Evolutionary conservation across 2,113 vertebrate species (phyloP).

Genomic region (Balaeniceps rex): DNA sequence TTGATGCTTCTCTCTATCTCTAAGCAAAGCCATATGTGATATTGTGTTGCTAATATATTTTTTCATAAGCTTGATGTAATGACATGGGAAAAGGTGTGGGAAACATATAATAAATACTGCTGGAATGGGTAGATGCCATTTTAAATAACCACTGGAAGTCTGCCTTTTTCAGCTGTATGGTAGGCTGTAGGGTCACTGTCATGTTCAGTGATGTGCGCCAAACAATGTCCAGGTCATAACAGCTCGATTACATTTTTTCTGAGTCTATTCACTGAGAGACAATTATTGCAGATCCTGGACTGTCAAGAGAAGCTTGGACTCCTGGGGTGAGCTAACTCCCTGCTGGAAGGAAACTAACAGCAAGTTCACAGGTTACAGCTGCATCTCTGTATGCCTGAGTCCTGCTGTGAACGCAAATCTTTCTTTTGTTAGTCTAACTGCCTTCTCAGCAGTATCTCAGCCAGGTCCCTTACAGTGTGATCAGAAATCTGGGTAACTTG

Average conservation of each 20-base stretch:
- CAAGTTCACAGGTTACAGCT: slow-evolving; percentile 15
- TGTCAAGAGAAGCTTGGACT: background rate
- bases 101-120: background rate
- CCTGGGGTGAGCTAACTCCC: background rate
- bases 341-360: background rate
- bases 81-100: background rate
- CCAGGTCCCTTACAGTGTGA: background rate
- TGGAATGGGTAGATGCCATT: background rate
- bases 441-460: slow-evolving; percentile 6
- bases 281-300: background rate
- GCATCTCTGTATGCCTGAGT: background rate
- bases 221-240: background rate
- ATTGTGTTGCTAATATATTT: background rate
- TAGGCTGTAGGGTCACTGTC: background rate
- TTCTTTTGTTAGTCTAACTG: slow-evolving; percentile 4
- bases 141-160: background rate
- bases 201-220: background rate
- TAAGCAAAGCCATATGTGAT: background rate
- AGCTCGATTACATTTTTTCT: background rate
- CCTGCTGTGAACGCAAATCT: background rate
- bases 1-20: background rate
- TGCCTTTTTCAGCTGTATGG: background rate
- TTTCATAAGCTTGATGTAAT: background rate
- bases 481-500: background rate
- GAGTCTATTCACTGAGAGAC: background rate